Evolutionary conservation across 1,140 invertebrate genomes (phyloP), one percentile per base, ranked within the genome.

Genomic region (Drosophila repleta): DNA sequence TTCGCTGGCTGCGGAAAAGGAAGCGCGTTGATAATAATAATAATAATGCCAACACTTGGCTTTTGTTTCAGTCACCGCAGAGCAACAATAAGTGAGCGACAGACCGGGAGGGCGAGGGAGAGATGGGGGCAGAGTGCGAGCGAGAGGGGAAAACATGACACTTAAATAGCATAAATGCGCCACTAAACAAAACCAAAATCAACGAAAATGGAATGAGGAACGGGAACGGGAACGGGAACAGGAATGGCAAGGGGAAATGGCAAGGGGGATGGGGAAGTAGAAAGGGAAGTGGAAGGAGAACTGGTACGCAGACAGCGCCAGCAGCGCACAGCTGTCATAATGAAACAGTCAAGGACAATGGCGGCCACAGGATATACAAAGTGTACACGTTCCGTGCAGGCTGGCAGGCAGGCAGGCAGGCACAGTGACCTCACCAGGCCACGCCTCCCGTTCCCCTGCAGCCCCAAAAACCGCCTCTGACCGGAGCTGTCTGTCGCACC

Each of bases 341-440:
- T 88, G 83, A 88, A 88, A 88, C 84, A 84, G 83, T 88, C 83
- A 88, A 88, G 83, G 83, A 88, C 83, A 88, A 88, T 89, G 76
- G 61, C 66, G 68, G 62, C 75, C 60, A 79, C 49, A 84, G 83
- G 83, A 87, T 67, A 83, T 83, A 83, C 79, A 88, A 88, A 88
- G 79, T 83, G 76, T 83, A 82, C 79, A 79, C 74, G 81, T 65
- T 57, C 65, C 74, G 57, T 39, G 43, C 35, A 64, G 67, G 51
- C 58, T 63, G 63, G 35, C 35, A 24, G 24, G 24, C 73, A 49
- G 37, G 43, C 37, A 51, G 32, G 11, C 32, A 11, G 32, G 32
- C 29, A 32, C 29, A 32, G 11, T 26, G 26, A 60, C 60, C 26
- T 20, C 64, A 35, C 49, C 49, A 20, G 21, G 24, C 39, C 20